Evolutionary conservation across 2,113 vertebrate species (phyloP).

Genomic region (Asarcornis scutulata): DNA sequence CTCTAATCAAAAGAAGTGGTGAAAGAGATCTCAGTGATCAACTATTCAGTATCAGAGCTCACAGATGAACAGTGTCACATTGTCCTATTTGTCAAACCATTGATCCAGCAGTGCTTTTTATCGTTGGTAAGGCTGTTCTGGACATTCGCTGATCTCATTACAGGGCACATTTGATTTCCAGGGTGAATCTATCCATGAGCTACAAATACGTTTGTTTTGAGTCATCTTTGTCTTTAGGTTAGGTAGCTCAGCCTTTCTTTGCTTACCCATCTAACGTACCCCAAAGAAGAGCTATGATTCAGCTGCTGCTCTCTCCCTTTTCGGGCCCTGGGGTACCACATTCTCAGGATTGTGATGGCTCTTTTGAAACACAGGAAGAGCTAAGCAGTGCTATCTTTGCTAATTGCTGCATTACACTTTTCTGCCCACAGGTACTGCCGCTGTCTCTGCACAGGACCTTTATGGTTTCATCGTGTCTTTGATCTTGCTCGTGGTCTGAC

Average conservation of each 20-base stretch:
- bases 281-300: not conserved
- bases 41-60: not conserved
- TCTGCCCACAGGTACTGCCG: not conserved
- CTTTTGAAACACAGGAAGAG: not conserved
- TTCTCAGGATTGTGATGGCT: not conserved
- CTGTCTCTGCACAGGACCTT: not conserved
- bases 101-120: not conserved
- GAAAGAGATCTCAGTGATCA: not conserved
- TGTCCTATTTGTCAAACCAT: not conserved
- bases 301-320: not conserved
- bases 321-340: too few relatives aligned
- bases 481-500: not conserved
- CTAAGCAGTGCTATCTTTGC: not conserved
- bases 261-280: not conserved
- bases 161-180: not conserved
- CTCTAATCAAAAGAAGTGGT: not conserved
- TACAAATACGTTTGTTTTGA: not conserved
- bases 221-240: not conserved
- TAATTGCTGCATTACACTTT: rapidly evolving
- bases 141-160: not conserved
- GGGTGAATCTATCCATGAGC: not conserved
- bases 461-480: not conserved
- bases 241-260: not conserved
- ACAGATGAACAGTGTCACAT: not conserved
- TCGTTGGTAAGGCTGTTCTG: rapidly evolving